Evolutionary conservation across 2,888 invertebrate genomes (phyloP).

Genomic region (Orthosia cruda): DNA sequence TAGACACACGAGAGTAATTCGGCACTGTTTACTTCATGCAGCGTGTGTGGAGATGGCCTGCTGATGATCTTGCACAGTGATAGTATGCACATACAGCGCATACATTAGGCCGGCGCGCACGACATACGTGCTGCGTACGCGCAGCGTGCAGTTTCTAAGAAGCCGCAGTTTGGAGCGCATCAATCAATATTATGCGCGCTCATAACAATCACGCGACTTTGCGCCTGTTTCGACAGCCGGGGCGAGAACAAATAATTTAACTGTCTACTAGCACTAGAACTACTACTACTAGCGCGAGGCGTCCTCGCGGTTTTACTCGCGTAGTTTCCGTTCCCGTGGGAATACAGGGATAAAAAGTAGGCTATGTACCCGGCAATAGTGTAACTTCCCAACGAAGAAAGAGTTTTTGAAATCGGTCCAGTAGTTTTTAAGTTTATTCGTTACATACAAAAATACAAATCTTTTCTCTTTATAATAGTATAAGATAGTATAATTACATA

Average conservation of each 20-base stretch:
- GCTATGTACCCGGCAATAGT: too few species aligned
- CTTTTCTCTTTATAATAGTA: too few species aligned
- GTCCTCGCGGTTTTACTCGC: too few species aligned
- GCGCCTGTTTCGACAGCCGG: conserved; percentile 11
- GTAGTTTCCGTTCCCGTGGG: too few species aligned
- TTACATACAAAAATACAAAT: too few species aligned
- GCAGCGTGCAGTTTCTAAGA: conserved; percentile 25
- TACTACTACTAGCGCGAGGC: too few species aligned
- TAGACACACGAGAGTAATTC: neutral
- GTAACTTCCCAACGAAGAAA: too few species aligned
- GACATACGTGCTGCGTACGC: neutral
- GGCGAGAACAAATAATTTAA: conserved; percentile 3
- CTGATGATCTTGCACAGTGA: neutral
- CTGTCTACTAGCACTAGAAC: too few species aligned
- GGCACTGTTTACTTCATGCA: neutral
- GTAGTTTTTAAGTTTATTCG: too few species aligned
- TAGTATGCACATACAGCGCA: conserved; percentile 1
- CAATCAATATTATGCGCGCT: conserved; percentile 34
- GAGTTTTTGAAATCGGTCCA: too few species aligned
- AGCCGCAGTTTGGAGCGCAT: conserved; percentile 38
- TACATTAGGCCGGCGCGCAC: neutral
- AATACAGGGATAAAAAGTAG: too few species aligned
- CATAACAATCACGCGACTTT: conserved; percentile 27
- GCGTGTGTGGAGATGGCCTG: neutral
- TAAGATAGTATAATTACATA: too few species aligned